phyloP scores from a whole-genome alignment of 2,797 vertebrate species.

The Poeciliopsis presidionis region DNA sequence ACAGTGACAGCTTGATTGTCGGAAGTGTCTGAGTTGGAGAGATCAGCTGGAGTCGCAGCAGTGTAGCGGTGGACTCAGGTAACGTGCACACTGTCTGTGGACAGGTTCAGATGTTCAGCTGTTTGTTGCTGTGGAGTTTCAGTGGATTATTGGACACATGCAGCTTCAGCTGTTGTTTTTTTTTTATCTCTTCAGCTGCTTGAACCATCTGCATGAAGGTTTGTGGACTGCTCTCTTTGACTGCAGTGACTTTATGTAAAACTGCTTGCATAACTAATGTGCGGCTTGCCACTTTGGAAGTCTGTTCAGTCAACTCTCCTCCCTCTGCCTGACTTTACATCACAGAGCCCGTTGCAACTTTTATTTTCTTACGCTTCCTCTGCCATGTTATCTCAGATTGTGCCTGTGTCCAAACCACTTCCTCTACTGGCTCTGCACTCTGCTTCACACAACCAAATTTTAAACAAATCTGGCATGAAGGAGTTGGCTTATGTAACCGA shows the following conservation, averaged over 20 bases:
- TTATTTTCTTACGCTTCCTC: conserved; percentile 53
- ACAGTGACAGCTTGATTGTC: conserved; percentile 65
- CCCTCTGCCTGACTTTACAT: conserved; percentile 1
- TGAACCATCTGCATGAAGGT: conserved; percentile 6
- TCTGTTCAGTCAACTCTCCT: conserved; percentile 9
- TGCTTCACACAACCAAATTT: conserved; percentile 76
- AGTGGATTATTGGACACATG: conserved; percentile 28
- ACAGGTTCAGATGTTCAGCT: conserved; percentile 45
- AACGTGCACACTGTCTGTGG: conserved; percentile 70
- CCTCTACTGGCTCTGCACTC: conserved; percentile 62
- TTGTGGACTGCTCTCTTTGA: conserved; percentile 27
- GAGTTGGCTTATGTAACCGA: conserved; percentile 75
- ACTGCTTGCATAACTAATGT: not conserved
- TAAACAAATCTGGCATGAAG: conserved; percentile 79
- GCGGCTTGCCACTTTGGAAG: not conserved
- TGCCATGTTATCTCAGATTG: conserved; percentile 60
- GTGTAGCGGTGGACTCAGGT: conserved; percentile 84
- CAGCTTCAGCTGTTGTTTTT: not conserved
- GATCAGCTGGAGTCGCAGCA: conserved; percentile 58
- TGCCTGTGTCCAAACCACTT: conserved; percentile 60
- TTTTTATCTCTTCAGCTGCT: conserved; percentile 16
- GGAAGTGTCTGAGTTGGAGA: conserved; percentile 78
- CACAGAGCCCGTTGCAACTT: not conserved
- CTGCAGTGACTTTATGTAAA: conserved; percentile 32
- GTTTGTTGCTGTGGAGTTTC: conserved; percentile 79